A percentile compares a stretch with the other conserved stretches of the same genome.
Evolutionary conservation across 2,113 vertebrate species (phyloP).

Genomic region (Periophthalmus modestus): DNA sequence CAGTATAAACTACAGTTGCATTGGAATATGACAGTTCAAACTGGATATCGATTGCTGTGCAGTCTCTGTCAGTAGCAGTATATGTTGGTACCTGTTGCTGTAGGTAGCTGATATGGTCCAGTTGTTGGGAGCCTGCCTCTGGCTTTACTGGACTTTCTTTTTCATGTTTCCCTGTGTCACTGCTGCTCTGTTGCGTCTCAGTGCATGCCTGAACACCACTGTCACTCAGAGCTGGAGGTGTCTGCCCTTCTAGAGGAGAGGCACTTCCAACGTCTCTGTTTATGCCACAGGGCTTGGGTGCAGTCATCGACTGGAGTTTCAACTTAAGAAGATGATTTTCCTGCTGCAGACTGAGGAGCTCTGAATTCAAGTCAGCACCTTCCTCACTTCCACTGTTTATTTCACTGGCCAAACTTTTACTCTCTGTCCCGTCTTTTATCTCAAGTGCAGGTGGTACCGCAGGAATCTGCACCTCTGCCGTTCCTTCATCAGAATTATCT

Average conservation of each 20-base stretch:
- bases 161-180: slow-evolving; percentile 13
- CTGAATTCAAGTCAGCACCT: slow-evolving; percentile 12
- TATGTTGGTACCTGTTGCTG: slow-evolving; percentile 54
- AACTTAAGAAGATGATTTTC: slow-evolving; percentile 62
- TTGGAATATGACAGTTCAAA: background rate
- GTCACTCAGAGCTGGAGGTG: background rate
- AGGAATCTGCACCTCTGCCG: background rate
- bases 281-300: background rate
- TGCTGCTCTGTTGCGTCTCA: slow-evolving; percentile 1
- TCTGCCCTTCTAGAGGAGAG: slow-evolving; percentile 9
- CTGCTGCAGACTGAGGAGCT: slow-evolving; percentile 39
- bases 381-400: slow-evolving; percentile 11
- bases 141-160: slow-evolving; percentile 20
- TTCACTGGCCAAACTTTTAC: slow-evolving; percentile 3
- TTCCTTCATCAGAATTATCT: slow-evolving; percentile 2
- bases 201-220: slow-evolving; percentile 8
- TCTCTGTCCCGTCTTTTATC: background rate
- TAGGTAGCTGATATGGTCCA: slow-evolving; percentile 34
- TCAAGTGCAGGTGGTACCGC: background rate
- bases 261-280: background rate
- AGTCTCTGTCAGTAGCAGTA: no score
- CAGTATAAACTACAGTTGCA: background rate
- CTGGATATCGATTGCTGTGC: background rate
- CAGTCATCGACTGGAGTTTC: slow-evolving; percentile 18
- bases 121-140: slow-evolving; percentile 21